These are phyloP conservation scores for Bombus ignitus DNA, from an alignment of 1,140 invertebrate genomes.

Conservation along the genomic window DNA sequence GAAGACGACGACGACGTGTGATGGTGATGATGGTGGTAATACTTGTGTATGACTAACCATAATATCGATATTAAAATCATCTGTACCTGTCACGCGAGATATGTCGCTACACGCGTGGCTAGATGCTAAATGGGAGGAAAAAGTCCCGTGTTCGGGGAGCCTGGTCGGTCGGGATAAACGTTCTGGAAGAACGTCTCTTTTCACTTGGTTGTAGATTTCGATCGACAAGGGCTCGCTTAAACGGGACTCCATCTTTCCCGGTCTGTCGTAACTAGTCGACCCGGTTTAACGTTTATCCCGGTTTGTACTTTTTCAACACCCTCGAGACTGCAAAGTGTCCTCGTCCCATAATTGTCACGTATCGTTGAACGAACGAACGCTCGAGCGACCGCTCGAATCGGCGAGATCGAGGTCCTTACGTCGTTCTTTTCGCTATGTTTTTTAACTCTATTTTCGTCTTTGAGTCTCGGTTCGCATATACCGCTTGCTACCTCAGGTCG, in stretches of 20 bases:
- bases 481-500: too few species aligned
- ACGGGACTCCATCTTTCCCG: conserved; percentile 2
- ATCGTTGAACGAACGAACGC: not conserved
- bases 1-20: not conserved
- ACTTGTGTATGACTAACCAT: conserved; percentile 51
- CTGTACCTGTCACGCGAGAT: conserved; percentile 53
- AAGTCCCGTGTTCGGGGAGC: conserved; percentile 22
- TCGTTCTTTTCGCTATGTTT: not conserved
- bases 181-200: not conserved
- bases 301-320: conserved; percentile 46
- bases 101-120: conserved; percentile 51
- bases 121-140: conserved; percentile 38
- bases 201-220: not conserved
- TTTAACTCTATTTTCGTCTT: not conserved
- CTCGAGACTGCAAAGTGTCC: conserved; percentile 21
- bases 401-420: not conserved
- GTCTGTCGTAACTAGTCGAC: conserved; percentile 15
- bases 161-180: conserved; percentile 10
- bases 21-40: conserved; percentile 15
- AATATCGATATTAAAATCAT: conserved; percentile 46
- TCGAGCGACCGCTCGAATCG: conserved; percentile 3
- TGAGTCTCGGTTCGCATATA: not conserved
- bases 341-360: conserved; percentile 22
- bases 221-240: conserved; percentile 11
- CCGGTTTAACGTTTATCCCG: conserved; percentile 39